Evolutionary conservation across 37 sponge, comb jelly and placozoan genomes (phyloP).

Genomic region (Petrosia ficiformis): DNA sequence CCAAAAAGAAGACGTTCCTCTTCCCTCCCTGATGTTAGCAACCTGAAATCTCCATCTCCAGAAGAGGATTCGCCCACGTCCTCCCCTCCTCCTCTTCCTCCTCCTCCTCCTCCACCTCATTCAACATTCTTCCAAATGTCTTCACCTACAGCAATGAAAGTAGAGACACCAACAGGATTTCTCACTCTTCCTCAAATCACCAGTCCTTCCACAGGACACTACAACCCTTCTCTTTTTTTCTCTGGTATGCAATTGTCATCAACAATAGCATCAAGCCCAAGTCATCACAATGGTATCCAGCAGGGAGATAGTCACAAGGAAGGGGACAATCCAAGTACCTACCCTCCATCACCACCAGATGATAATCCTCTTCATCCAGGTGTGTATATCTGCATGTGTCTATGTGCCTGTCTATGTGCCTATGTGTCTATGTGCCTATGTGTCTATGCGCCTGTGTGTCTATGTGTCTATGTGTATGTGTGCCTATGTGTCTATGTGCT

Average conservation of each 20-base stretch:
- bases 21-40: constrained; percentile 53
- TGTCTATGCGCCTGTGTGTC: too few species aligned
- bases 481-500: too few species aligned
- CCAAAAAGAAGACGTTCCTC: constrained; percentile 47
- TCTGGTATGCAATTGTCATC: neutral
- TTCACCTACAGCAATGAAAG: neutral
- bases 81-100: neutral
- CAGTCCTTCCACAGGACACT: neutral
- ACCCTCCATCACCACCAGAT: constrained; percentile 32
- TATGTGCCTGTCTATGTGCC: too few species aligned
- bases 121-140: neutral
- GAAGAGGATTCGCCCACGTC: neutral
- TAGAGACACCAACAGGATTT: neutral
- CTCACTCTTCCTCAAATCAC: neutral
- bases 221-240: neutral
- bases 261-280: neutral
- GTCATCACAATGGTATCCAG: neutral
- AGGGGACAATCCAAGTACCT: neutral
- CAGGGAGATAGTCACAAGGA: neutral
- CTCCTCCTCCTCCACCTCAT: neutral
- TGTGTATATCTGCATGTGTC: too few species aligned
- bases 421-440: too few species aligned
- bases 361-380: constrained; percentile 40
- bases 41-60: neutral
- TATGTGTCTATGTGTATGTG: too few species aligned